Conservation (phyloP, 2,888 invertebrate species). For the Amaurobius ferox region DNA sequence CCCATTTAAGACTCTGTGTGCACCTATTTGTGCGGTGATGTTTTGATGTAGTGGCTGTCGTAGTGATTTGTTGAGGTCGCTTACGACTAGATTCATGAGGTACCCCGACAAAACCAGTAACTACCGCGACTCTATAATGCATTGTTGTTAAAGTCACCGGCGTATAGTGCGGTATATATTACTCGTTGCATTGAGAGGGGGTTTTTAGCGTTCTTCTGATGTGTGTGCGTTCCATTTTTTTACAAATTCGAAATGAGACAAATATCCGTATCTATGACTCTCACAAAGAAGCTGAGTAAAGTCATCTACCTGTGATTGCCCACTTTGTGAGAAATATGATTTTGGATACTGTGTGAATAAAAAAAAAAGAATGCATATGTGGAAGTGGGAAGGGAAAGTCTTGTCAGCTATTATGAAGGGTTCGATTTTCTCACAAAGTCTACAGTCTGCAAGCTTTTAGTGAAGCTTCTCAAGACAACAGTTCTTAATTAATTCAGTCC, state of each 20-base stretch:
- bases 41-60: constrained; percentile 18
- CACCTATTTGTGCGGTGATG: constrained; percentile 5
- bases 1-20: constrained; percentile 33
- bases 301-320: constrained; percentile 1
- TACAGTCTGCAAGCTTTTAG: no score
- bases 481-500: no score
- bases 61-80: constrained; percentile 13
- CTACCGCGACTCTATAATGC: constrained; percentile 25
- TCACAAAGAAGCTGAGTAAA: background rate
- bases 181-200: background rate
- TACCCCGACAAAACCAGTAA: constrained; percentile 29
- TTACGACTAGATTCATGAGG: constrained; percentile 13
- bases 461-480: no score
- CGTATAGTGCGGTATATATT: background rate
- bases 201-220: no score
- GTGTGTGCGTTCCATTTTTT: background rate
- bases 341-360: background rate
- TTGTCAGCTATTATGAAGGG: no score
- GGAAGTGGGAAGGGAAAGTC: no score
- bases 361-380: background rate
- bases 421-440: no score
- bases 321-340: background rate
- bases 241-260: background rate
- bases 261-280: constrained; percentile 8
- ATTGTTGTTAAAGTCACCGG: background rate